phyloP scores from a whole-genome alignment of 2,113 vertebrate species.

The Thalassoma bifasciatum region DNA sequence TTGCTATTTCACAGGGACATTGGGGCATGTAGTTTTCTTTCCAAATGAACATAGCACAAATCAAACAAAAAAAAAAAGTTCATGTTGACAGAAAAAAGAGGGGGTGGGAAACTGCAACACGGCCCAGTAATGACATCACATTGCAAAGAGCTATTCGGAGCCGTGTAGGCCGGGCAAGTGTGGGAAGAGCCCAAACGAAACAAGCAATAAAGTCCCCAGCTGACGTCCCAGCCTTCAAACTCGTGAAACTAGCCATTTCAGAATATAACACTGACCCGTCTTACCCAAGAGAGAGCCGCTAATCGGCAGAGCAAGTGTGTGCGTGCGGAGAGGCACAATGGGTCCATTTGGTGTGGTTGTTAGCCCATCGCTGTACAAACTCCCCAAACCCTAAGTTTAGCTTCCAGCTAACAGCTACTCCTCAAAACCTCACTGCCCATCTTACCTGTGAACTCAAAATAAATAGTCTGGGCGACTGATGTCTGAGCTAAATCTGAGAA shows the following conservation, averaged over 20 bases:
- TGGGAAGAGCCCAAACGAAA: constrained; percentile 43
- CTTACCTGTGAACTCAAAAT: background rate
- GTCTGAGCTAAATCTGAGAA: background rate
- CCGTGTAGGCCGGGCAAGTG: constrained; percentile 59
- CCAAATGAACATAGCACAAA: constrained; percentile 11
- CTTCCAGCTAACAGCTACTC: constrained; percentile 27
- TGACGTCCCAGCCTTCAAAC: constrained; percentile 33
- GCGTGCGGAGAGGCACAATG: constrained; percentile 55
- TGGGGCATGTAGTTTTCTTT: background rate
- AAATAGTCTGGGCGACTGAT: background rate
- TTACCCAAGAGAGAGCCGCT: constrained; percentile 11
- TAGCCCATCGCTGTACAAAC: constrained; percentile 49
- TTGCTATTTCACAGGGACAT: constrained; percentile 6
- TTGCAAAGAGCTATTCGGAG: constrained; percentile 41
- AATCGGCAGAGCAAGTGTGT: constrained; percentile 15
- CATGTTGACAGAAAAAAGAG: background rate
- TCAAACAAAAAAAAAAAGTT: constrained; percentile 4
- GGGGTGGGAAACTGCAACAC: constrained; percentile 30
- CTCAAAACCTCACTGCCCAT: background rate
- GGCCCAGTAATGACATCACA: constrained; percentile 57
- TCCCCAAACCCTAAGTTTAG: constrained; percentile 46
- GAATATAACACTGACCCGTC: constrained; percentile 11
- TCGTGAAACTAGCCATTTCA: constrained; percentile 4
- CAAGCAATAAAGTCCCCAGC: constrained; percentile 42
- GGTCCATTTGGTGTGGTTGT: constrained; percentile 43